Evolutionary conservation across 2,113 vertebrate species (phyloP).

Genomic region (Pteropus alecto): DNA sequence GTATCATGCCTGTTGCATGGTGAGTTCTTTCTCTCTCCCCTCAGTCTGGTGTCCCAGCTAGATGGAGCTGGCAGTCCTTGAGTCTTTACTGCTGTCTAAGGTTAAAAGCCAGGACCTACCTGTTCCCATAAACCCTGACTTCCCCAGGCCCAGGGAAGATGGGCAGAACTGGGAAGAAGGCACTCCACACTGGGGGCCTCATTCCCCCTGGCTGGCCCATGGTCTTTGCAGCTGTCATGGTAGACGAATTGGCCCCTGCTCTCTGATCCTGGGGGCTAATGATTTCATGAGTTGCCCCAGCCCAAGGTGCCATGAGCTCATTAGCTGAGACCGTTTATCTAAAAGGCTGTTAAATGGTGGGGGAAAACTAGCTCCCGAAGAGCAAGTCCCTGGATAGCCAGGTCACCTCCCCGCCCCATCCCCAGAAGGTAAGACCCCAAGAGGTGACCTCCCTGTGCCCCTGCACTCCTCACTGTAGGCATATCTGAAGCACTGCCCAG

Average conservation of each 20-base stretch:
- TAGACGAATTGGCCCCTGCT: not conserved
- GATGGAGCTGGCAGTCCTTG: not conserved
- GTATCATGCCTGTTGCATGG: not conserved
- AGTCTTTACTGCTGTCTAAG: not conserved
- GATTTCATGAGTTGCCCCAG: not conserved
- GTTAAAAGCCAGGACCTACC: not conserved
- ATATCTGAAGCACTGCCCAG: not conserved
- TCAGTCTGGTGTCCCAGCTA: not conserved
- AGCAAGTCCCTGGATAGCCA: not conserved
- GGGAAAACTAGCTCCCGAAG: not conserved
- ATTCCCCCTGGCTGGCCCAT: not conserved
- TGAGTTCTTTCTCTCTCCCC: not conserved
- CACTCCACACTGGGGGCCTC: not conserved
- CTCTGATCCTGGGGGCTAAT: not conserved
- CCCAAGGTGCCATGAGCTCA: not conserved
- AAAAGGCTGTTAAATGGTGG: not conserved
- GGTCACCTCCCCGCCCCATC: not conserved
- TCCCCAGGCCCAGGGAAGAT: not conserved
- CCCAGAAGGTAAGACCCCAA: not conserved
- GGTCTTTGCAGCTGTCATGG: not conserved
- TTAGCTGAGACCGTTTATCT: not conserved
- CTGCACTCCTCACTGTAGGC: not conserved
- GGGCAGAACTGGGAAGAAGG: not conserved
- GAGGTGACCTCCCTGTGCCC: accelerated
- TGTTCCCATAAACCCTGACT: not conserved